Evolutionary conservation across 2,113 vertebrate genomes (phyloP), one percentile per base, ranked within the genome.

Genomic region (Candoia aspera): DNA sequence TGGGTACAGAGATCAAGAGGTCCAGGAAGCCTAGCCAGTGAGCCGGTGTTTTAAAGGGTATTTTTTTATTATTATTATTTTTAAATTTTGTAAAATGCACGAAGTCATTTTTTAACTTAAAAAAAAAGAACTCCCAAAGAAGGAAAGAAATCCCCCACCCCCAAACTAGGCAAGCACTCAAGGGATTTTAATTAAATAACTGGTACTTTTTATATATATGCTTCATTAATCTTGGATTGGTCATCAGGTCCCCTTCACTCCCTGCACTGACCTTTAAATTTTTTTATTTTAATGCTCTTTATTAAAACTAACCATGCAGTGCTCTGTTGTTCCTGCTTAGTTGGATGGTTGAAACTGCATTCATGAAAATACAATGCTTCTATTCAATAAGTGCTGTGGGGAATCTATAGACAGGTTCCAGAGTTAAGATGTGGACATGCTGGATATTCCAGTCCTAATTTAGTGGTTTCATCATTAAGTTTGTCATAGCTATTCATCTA

Each of bases 131-230:
- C 96, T 95, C 86, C 87, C 92, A 83, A 93, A 95, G 95, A 95
- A 96, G 95, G 96, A 96, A 93, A 95, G 93, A 91, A 95, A 93
- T 96, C 62, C 24, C 12, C 23, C 94, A 92, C 94, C 93, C 90
- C 94, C 96, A 96, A 96, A 97, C 94, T 94, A 95, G 90, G 95
- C 96, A 96, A 94, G 90, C 93, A 90, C 93, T 97, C 96, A 96
- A 79, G 96, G 96, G 96, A 94, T 94, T 94, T 93, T 96, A 95
- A 92, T 93, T 95, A 95, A 96, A 95, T 90, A 93, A 96, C 90
- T 96, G 95, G 94, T 6, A n/a, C 90, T 84, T 95, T 93, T 95
- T 90, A 5, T 49, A 26, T 91, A 89, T 0, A 89, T 0, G 23
- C 89, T 95, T 95, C 37, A 6, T 96, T 97, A 95, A 93, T 95